These are phyloP conservation scores for Sinosuthora webbiana DNA, from an alignment of 2,113 vertebrate genomes.

Conservation along the genomic window DNA sequence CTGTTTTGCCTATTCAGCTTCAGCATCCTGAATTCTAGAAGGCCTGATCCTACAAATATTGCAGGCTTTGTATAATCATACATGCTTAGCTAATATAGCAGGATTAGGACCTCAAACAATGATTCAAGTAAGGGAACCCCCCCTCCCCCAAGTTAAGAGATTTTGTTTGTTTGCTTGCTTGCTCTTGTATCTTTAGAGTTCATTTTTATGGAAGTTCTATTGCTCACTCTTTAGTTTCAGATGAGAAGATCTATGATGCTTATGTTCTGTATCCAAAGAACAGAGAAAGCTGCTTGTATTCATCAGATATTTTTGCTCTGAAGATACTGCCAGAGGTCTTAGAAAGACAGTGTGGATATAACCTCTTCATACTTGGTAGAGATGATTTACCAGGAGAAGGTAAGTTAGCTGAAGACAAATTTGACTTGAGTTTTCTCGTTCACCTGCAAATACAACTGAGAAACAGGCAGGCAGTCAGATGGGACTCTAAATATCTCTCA, in stretches of 20 bases:
- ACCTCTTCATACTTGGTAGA: slow-evolving; percentile 86
- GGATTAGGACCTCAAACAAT: not conserved
- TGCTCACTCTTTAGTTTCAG: slow-evolving; percentile 72
- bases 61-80: not conserved
- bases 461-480: not conserved
- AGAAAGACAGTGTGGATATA: slow-evolving; percentile 86
- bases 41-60: not conserved
- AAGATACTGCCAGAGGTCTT: slow-evolving; percentile 85
- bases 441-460: not conserved
- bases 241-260: slow-evolving; percentile 90
- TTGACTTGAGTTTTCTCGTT: not conserved
- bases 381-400: slow-evolving; percentile 86
- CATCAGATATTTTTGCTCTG: slow-evolving; percentile 78
- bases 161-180: not conserved
- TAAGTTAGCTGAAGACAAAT: slow-evolving; percentile 42
- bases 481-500: not conserved
- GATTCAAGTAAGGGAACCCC: not conserved
- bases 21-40: not conserved
- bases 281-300: slow-evolving; percentile 39
- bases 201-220: not conserved
- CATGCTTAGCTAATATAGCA: not conserved
- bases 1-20: not conserved
- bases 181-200: not conserved
- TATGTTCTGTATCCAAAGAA: slow-evolving; percentile 85
- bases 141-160: not conserved